These are phyloP conservation scores for Apostichopus leukothele DNA, from an alignment of 53 echinoderm and acorn worm species.

Conservation along the genomic window DNA sequence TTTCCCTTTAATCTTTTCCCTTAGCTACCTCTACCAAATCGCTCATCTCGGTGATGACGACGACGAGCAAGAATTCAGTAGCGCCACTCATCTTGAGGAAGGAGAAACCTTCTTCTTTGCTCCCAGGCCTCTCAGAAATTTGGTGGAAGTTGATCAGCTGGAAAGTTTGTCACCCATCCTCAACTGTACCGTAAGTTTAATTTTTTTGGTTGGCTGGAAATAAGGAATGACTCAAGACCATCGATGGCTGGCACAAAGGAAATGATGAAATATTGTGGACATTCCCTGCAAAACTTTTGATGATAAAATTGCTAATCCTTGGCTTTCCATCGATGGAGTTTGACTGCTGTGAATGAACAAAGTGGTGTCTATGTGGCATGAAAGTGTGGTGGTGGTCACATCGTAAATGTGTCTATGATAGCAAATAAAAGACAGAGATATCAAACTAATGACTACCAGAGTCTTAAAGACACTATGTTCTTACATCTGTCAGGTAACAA, in stretches of 20 bases:
- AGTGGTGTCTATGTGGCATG: no score
- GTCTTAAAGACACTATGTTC: no score
- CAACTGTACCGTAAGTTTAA: slow-evolving; percentile 64
- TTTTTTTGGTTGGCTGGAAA: no score
- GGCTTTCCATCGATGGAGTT: neutral
- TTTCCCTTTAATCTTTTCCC: neutral
- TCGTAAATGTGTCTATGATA: no score
- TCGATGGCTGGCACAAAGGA: neutral
- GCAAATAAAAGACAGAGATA: no score
- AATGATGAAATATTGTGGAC: neutral
- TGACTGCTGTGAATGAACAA: no score
- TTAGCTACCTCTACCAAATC: slow-evolving; percentile 95
- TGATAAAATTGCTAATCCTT: neutral
- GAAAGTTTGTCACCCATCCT: slow-evolving; percentile 96
- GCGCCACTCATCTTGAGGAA: slow-evolving; percentile 95
- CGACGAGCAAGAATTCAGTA: slow-evolving; percentile 96
- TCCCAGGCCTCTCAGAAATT: slow-evolving; percentile 88
- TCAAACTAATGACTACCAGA: no score
- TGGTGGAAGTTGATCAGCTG: slow-evolving; percentile 93
- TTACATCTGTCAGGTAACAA: no score
- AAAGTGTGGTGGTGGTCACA: no score
- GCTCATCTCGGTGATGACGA: slow-evolving; percentile 97
- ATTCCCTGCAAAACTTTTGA: neutral
- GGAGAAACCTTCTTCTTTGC: slow-evolving; percentile 99
- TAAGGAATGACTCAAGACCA: neutral